Base-by-base conservation (phyloP, 2,113 vertebrate species). In the Strix uralensis region DNA sequence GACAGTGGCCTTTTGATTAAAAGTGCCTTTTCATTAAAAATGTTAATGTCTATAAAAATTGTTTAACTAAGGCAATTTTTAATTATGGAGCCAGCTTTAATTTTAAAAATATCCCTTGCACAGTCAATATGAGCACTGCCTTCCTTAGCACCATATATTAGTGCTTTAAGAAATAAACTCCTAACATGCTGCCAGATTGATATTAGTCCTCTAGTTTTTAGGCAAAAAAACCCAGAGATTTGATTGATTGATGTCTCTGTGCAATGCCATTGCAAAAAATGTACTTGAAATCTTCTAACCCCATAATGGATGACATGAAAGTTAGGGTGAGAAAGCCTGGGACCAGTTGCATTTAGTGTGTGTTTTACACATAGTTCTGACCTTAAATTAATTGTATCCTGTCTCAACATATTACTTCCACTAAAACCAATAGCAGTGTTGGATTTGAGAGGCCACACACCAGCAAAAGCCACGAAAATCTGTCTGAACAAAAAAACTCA, bases 151-250 rank as follows among this genome's bases (percentile, higher is more conserved):
- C 3, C 7, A 78, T 32, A 12, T 26, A 62, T 23, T 58, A 63
- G 7, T 81, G 16, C 14, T 81, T 81, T 54, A 75, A 32, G 15
- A 42, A 90, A 55, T 58, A 54, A 85, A 77, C 8, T 69, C 12
- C 11, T 66, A 42, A 42, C 16, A 73, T 90, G 9, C 10, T 82
- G 13, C 14, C 25, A 82, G 16, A 38, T 4, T 81, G 4, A 26
- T 77, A 58, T 38, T 49, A 54, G n/a, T 77, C 4, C 5, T 70
- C 20, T 17, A 46, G 7, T 27, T 59, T 88, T 59, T 26, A 62
- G 20, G 20, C 10, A 2, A 3, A 5, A 25, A 70, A 38, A 36
- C 38, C 38, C 5, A 63, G 3, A 55, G 0, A 59, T 51, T n/a
- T 75, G 5, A 12, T 51, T 54, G 20, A 46, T 46, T 18, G 55